These are phyloP conservation scores for Drosophila rellima DNA, from an alignment of 2,888 invertebrate species.

Conservation along the genomic window DNA sequence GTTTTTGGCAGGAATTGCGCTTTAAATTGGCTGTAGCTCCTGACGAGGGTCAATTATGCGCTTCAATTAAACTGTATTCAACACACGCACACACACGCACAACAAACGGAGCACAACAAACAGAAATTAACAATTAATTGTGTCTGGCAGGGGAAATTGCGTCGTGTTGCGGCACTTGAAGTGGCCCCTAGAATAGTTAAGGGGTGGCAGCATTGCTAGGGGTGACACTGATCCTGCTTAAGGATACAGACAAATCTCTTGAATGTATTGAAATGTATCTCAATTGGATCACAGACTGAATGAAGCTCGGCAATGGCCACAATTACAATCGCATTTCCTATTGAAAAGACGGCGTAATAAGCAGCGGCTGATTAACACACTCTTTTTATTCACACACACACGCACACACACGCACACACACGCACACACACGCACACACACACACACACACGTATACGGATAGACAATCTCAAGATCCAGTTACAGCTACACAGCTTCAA, in stretches of 20 bases:
- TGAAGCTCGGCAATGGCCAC: constrained; percentile 1
- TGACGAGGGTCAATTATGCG: constrained; percentile 74
- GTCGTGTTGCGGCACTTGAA: constrained; percentile 36
- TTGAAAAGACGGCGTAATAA: constrained; percentile 39
- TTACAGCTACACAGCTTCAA: constrained; percentile 4
- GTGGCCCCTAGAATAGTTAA: constrained; percentile 6
- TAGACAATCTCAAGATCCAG: constrained; percentile 13
- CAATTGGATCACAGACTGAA: constrained; percentile 23
- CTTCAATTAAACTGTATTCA: constrained; percentile 82
- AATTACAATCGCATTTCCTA: constrained; percentile 32
- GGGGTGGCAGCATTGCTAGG: constrained; percentile 39
- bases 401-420: not conserved
- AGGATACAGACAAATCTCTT: constrained; percentile 3
- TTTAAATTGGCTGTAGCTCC: constrained; percentile 17
- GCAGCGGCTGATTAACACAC: constrained; percentile 39
- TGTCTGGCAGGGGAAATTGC: constrained; percentile 46
- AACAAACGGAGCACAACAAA: constrained; percentile 64
- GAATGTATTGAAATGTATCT: not conserved
- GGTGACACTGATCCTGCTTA: constrained; percentile 40
- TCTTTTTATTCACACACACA: not conserved
- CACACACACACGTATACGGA: no score
- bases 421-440: no score
- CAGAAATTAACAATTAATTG: constrained; percentile 70
- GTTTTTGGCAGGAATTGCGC: constrained; percentile 18
- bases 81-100: constrained; percentile 57